A percentile compares a stretch with the other conserved stretches of the same genome.
phyloP scores from a whole-genome alignment of 2,797 vertebrate species.

The Cynopterus sphinx region DNA sequence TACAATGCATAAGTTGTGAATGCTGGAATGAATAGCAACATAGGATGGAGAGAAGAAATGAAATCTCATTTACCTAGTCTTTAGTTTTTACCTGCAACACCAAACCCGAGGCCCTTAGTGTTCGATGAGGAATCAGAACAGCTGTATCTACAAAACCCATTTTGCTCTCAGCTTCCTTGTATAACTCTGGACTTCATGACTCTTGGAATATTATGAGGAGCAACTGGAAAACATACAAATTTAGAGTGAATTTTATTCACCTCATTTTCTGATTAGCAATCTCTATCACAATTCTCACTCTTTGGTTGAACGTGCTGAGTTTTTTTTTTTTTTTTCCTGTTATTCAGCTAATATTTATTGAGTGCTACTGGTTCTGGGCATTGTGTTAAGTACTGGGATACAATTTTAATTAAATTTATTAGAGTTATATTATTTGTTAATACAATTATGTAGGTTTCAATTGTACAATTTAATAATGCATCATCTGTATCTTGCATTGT shows the following conservation, averaged over 20 bases:
- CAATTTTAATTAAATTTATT: no score
- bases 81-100: neutral
- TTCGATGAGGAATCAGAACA: neutral
- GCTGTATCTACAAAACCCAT: neutral
- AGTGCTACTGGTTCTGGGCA: no score
- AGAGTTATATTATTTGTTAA: no score
- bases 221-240: neutral
- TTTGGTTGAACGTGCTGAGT: constrained; percentile 23
- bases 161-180: neutral
- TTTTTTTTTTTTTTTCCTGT: neutral
- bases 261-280: neutral
- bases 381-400: no score
- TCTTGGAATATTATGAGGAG: neutral
- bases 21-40: neutral
- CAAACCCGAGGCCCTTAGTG: neutral
- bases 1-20: neutral
- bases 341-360: no score
- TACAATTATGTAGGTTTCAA: no score
- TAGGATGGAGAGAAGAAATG: neutral
- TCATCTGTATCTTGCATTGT: no score
- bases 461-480: no score
- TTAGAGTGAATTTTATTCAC: neutral
- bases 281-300: neutral
- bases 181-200: neutral
- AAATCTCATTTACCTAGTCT: neutral